Base-by-base conservation (phyloP, 1,140 invertebrate genomes). In the Nymphalis io region DNA sequence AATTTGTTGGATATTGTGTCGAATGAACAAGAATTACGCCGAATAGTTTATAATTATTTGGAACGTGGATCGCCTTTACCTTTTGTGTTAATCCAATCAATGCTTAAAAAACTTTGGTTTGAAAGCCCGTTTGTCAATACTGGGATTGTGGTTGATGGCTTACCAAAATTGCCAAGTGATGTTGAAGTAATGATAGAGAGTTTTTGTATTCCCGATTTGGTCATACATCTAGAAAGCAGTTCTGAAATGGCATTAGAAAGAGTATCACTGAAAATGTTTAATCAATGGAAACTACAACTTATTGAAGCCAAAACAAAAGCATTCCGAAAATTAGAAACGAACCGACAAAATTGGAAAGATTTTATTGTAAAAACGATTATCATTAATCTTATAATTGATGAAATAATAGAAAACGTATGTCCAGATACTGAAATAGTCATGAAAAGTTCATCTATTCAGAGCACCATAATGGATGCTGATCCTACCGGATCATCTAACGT, bases 61-160 rank as follows among this genome's bases (percentile, higher is more conserved):
- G 86, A 91, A 81, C 70, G 78, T 39, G 91, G 92, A 12, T 57
- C 76, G 20, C 72, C 81, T 1, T 75, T 94, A 15, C 70, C 89
- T 4, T 59, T 84, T 0, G 53, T 74, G 33, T 74, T 93, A 16
- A 72, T 91, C 40, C 82, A 84, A 59, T 83, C 83, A 60, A 72
- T 93, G 58, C 62, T 94, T 12, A 78, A 85, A 60, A 83, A 81
- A 23, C 79, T 92, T 64, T 94, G 93, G 93, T 92, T 91, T 75
- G 65, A 92, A 51, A 71, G 88, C 51, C 92, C 93, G 3, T 92
- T 84, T 77, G 75, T 71, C 51, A 67, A 60, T n/a, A 81, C 68
- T 27, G 93, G 93, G 20, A 81, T 93, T 73, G 84, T 94, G n/a
- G 72, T 94, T 33, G 92, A 94, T 78, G 92, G 91, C 55, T 94